Evolutionary conservation across 64 coral and sea anemone genomes (phyloP), one percentile per base, ranked within the genome.

Genomic region (Hydrozoanthus tunicans): DNA sequence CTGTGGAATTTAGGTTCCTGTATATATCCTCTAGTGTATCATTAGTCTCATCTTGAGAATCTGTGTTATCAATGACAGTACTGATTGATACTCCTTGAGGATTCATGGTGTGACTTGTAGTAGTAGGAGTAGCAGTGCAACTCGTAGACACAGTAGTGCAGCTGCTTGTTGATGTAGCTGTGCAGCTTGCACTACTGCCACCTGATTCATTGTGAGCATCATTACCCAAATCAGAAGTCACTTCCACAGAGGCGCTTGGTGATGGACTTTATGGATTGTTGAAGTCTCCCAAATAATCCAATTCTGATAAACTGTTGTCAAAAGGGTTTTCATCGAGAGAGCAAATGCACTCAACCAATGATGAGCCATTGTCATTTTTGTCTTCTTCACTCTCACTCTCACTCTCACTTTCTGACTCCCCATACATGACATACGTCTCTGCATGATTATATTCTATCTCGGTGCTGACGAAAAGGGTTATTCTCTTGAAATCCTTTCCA

Each of bases 401-500:
- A 58, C 15, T 58, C 53, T 79, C 77, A 58, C 15, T 58, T 17
- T 76, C 72, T 25, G 54, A 58, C 56, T 79, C 53, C 17, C 77
- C 77, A 79, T 79, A 58, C 20, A 79, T 58, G 10, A 79, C 59
- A 59, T 59, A 79, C 55, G 59, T 79, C 56, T 79, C 56, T 20
- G 77, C 55, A 79, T 79, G 54, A 25, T 79, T 59, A 79, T 59
- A 59, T 59, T 79, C 56, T 52, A 76, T 76, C 56, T 79, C 56
- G 6, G 54, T 79, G 77, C 77, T 59, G 14, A 79, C 77, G n/a
- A 58, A 79, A 23, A 79, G 77, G 54, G 55, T 79, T 57, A 79
- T 79, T 60, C 77, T 79, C 77, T 59, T 79, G 55, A 79, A 79
- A 59, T 79, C 77, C 54, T 79, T 79, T 24, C 77, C 77, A 79